phyloP scores from a whole-genome alignment of 53 echinoderm and acorn worm species.

The Antedon mediterranea region DNA sequence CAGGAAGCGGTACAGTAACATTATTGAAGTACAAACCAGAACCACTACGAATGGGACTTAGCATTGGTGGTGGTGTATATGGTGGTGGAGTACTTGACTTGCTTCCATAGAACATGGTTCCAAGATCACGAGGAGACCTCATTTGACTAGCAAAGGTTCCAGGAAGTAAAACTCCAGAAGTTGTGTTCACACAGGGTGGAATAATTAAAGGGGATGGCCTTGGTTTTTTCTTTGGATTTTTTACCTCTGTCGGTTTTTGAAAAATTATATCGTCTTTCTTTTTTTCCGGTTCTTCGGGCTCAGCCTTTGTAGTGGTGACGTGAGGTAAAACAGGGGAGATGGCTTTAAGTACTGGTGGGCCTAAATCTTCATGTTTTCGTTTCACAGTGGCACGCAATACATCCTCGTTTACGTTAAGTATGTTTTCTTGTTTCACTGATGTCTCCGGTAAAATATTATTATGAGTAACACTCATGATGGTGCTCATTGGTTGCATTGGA shows the following conservation, averaged over 20 bases:
- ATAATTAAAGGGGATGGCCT: constrained; percentile 74
- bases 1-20: constrained; percentile 18
- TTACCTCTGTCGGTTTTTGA: background rate
- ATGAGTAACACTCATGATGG: constrained; percentile 6
- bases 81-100: constrained; percentile 88
- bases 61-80: constrained; percentile 97
- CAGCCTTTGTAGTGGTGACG: background rate
- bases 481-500: constrained; percentile 51
- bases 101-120: constrained; percentile 40
- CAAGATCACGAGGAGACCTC: constrained; percentile 90
- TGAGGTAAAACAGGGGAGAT: background rate
- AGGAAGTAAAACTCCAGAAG: constrained; percentile 66
- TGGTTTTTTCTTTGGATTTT: constrained; percentile 65
- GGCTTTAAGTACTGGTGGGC: background rate
- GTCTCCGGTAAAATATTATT: background rate
- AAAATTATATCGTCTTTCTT: background rate
- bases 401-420: background rate
- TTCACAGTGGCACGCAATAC: background rate
- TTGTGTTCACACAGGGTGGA: constrained; percentile 83
- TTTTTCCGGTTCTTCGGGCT: background rate
- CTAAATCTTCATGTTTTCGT: background rate
- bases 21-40: constrained; percentile 92
- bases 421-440: background rate
- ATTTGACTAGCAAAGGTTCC: constrained; percentile 84
- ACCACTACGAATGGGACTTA: constrained; percentile 95